Evolutionary conservation across 2,888 invertebrate species (phyloP).

Genomic region (Unio delphinus): DNA sequence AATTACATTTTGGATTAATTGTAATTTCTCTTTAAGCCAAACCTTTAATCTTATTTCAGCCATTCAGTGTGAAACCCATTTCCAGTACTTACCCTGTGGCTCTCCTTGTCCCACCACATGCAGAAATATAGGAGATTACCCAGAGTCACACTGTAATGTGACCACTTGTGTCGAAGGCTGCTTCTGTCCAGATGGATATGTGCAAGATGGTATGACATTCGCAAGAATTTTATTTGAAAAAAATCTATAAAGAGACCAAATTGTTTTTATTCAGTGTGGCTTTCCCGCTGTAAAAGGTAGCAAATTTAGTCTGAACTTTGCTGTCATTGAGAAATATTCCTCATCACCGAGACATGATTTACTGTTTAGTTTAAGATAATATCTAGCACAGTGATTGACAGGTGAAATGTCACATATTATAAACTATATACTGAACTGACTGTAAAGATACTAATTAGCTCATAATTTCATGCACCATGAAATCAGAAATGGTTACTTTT

Average conservation of each 20-base stretch:
- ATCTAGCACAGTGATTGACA: no score
- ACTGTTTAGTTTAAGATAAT: no score
- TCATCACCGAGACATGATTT: no score
- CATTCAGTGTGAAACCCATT: slow-evolving; percentile 89
- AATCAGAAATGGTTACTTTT: no score
- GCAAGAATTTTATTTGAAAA: background rate
- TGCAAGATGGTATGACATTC: slow-evolving; percentile 39
- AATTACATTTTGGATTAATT: background rate
- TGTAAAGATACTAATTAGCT: no score
- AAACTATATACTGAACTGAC: no score
- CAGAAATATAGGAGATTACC: slow-evolving; percentile 42
- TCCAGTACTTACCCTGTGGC: slow-evolving; percentile 85
- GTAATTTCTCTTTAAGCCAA: background rate
- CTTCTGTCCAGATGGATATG: slow-evolving; percentile 59
- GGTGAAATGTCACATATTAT: no score
- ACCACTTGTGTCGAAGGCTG: slow-evolving; percentile 62
- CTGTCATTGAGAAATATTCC: no score
- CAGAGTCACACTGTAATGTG: slow-evolving; percentile 41
- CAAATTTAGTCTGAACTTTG: background rate
- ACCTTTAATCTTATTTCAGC: slow-evolving; percentile 74
- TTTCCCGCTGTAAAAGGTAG: background rate
- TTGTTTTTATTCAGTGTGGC: background rate
- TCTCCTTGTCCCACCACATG: slow-evolving; percentile 87
- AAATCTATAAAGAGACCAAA: background rate
- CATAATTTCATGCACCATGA: no score